Percentiles rank a stretch among this genome's conserved stretches.
These are phyloP conservation scores for Matsumurasca onukii DNA, from an alignment of 1,140 invertebrate genomes.

Conservation along the genomic window DNA sequence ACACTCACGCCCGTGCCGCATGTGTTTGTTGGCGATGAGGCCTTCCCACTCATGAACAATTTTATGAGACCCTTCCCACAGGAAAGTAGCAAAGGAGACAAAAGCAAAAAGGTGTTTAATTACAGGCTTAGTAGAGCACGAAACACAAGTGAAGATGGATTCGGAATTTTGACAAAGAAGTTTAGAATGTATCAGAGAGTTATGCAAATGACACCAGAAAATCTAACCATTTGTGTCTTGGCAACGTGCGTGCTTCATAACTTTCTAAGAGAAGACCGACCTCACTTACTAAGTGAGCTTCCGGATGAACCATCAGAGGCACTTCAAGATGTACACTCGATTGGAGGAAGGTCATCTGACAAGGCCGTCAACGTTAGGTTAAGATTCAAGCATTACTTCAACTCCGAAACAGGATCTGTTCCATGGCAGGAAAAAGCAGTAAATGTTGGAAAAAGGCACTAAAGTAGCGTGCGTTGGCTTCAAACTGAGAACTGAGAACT, in stretches of 20 bases:
- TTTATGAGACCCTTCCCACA: constrained; percentile 47
- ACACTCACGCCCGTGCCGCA: constrained; percentile 42
- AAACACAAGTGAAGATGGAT: constrained; percentile 40
- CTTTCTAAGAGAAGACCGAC: constrained; percentile 24
- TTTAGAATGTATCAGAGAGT: constrained; percentile 41
- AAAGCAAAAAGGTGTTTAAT: constrained; percentile 40
- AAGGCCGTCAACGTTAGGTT: not conserved
- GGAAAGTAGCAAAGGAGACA: constrained; percentile 32
- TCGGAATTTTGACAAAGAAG: constrained; percentile 34
- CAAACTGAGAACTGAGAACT: no score
- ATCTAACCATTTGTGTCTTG: constrained; percentile 42
- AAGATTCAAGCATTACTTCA: constrained; percentile 10
- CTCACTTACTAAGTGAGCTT: constrained; percentile 10
- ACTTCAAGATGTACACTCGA: not conserved
- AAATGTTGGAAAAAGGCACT: no score
- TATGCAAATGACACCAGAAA: constrained; percentile 45
- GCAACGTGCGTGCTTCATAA: constrained; percentile 44
- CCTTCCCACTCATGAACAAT: constrained; percentile 44
- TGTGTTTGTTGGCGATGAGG: constrained; percentile 50
- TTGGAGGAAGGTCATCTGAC: constrained; percentile 4
- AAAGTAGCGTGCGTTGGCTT: no score
- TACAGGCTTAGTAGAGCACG: constrained; percentile 42
- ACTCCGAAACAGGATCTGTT: constrained; percentile 6
- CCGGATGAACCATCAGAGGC: not conserved
- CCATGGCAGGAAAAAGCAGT: constrained; percentile 4